A percentile compares a stretch with the other conserved stretches of the same genome.
Conservation (phyloP, 30 jellyfish, hydroid and myxozoan species). For the Turritopsis dohrnii region DNA sequence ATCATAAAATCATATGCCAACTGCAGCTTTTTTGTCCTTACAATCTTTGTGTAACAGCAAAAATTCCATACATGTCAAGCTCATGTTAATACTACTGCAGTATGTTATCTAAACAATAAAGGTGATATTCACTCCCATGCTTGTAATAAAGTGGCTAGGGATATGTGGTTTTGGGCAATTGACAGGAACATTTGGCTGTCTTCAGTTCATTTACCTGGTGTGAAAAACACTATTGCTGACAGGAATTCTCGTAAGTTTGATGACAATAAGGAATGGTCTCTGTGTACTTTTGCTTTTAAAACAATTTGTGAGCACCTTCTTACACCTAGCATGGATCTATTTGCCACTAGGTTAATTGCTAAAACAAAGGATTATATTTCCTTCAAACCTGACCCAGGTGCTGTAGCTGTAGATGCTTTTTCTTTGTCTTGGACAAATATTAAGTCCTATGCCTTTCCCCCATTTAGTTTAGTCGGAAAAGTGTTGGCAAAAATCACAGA, state of each 20-base stretch:
- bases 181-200: conserved; percentile 53
- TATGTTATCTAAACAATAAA: conserved; percentile 34
- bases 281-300: conserved; percentile 25
- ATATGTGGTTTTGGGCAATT: conserved; percentile 42
- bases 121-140: conserved; percentile 30
- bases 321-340: conserved; percentile 39
- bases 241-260: conserved; percentile 41
- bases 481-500: conserved; percentile 12
- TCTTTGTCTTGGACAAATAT: conserved; percentile 37
- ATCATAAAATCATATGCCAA: too few species aligned
- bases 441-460: conserved; percentile 48
- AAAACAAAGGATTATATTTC: conserved; percentile 25
- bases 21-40: too few species aligned
- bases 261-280: conserved; percentile 43
- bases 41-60: too few species aligned
- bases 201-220: conserved; percentile 52
- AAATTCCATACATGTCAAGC: too few species aligned
- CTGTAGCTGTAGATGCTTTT: conserved; percentile 47
- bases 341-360: conserved; percentile 36
- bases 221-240: conserved; percentile 40
- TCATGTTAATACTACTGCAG: conserved; percentile 40
- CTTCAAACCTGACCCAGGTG: conserved; percentile 52
- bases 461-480: too few species aligned
- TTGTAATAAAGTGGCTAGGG: conserved; percentile 28
- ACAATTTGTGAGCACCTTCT: neutral